Evolutionary conservation across 1,140 invertebrate species (phyloP), one percentile per base, ranked within the genome.

Genomic region (Acromyrmex charruanus): DNA sequence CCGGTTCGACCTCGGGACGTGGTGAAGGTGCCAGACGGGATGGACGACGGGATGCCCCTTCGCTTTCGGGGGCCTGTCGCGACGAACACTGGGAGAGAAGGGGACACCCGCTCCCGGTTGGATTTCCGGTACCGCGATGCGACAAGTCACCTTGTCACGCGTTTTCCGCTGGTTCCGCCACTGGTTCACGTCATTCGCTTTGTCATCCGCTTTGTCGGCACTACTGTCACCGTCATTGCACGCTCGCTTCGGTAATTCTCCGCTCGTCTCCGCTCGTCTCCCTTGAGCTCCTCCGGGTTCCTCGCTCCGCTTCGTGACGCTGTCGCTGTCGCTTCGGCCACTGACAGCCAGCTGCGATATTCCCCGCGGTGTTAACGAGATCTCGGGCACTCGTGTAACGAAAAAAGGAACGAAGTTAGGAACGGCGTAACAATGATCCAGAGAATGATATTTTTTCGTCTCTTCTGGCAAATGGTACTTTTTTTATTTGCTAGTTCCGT

Each of bases 51-150:
- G 28, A 49, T 59, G 77, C 16, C 31, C 12, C 65, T 2, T 49
- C 35, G 25, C 14, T 44, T 58, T 44, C 66, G 49, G 49, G 49
- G 55, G 10, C 5, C 39, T 55, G 25, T 72, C 66, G 35, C 35
- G 35, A 39, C 6, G 35, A 9, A 39, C 35, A 39, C 35, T 39
- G 35, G 35, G 9, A 18, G 35, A 10, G 61, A 6, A 28, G 65
- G 65, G 14, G 10, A 14, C 25, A 1, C 39, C 28, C 18, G 28
- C 12, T 49, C 12, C n/a, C 18, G 63, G 44, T 77, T 44, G 61
- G 53, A 25, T 25, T 82, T 75, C 80, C 80, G 80, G 80, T 84
- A 84, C 25, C 68, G 66, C 79, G 66, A 59, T 53, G 79, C 51
- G 53, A 35, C 5, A 6, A 31, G 16, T 68, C 49, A 80, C 49